phyloP scores from a whole-genome alignment of 2,113 vertebrate genomes.

The Muntiacus reevesi region DNA sequence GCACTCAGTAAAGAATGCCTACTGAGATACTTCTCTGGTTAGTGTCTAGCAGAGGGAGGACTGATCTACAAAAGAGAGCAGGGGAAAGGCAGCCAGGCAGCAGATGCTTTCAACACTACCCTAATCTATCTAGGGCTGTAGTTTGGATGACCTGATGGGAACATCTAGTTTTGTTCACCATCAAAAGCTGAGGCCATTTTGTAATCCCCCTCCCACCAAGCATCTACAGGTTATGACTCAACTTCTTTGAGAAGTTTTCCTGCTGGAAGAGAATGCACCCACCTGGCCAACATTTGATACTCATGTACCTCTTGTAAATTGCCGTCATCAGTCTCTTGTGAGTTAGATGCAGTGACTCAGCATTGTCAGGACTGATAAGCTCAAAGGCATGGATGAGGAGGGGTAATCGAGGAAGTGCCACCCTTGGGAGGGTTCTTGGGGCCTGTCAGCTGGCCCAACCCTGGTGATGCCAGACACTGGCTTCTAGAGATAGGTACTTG shows the following conservation, averaged over 20 bases:
- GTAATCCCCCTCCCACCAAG: neutral
- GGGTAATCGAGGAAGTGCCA: neutral
- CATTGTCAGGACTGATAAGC: neutral
- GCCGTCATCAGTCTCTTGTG: conserved; percentile 18
- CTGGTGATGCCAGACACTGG: neutral
- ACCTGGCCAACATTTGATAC: neutral
- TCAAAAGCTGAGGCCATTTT: neutral
- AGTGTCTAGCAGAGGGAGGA: neutral
- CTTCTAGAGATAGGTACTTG: neutral
- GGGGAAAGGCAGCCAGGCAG: neutral
- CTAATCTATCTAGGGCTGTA: neutral
- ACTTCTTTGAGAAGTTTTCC: neutral
- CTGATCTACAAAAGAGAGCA: neutral
- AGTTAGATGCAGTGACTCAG: conserved; percentile 24
- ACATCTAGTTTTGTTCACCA: neutral
- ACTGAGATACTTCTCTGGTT: neutral
- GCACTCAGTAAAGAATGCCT: rapidly evolving
- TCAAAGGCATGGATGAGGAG: neutral
- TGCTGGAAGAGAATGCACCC: neutral
- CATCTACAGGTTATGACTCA: neutral
- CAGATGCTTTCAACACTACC: neutral
- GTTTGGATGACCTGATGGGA: neutral
- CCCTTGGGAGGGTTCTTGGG: neutral
- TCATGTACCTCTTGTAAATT: neutral
- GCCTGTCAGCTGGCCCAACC: neutral